Evolutionary conservation across 2,113 vertebrate species (phyloP).

Genomic region (Blennius ocellaris): DNA sequence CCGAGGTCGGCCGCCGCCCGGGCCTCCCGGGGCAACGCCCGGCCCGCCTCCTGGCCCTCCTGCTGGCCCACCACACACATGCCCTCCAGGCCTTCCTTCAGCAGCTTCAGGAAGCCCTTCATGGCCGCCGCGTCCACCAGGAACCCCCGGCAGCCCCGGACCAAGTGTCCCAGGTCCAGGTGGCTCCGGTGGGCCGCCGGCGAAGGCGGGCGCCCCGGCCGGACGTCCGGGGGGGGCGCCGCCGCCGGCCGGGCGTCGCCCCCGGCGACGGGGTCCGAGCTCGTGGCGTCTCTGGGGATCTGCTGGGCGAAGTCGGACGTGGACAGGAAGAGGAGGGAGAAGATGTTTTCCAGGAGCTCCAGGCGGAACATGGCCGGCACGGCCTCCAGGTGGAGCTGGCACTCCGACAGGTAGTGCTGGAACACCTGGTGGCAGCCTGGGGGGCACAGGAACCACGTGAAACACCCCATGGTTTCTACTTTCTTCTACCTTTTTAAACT

Average conservation of each 20-base stretch:
- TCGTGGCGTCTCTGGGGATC: no score
- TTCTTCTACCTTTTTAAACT: no score
- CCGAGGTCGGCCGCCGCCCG: constrained; percentile 83
- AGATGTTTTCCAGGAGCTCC: constrained; percentile 97
- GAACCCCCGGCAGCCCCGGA: constrained; percentile 85
- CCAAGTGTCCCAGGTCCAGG: constrained; percentile 87
- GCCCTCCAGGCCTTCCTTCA: constrained; percentile 89
- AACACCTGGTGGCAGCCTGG: constrained; percentile 86
- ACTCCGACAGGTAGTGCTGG: constrained; percentile 87
- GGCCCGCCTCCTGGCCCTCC: constrained; percentile 76
- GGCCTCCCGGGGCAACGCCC: constrained; percentile 68
- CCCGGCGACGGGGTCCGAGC: no score
- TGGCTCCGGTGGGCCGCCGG: constrained; percentile 28
- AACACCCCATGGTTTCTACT: neutral
- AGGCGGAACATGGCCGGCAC: constrained; percentile 89
- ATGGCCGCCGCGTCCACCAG: constrained; percentile 86
- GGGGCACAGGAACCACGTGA: constrained; percentile 14
- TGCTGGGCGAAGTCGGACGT: constrained; percentile 84
- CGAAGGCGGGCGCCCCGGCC: constrained; percentile 16
- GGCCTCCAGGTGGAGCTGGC: constrained; percentile 88
- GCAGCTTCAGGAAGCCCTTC: constrained; percentile 89
- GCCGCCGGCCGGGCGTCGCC: no score
- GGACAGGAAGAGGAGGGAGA: constrained; percentile 94
- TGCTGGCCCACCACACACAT: constrained; percentile 84
- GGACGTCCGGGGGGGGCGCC: no score